Conservation (phyloP, 2,113 vertebrate genomes). For the Nyctibius bracteatus region DNA sequence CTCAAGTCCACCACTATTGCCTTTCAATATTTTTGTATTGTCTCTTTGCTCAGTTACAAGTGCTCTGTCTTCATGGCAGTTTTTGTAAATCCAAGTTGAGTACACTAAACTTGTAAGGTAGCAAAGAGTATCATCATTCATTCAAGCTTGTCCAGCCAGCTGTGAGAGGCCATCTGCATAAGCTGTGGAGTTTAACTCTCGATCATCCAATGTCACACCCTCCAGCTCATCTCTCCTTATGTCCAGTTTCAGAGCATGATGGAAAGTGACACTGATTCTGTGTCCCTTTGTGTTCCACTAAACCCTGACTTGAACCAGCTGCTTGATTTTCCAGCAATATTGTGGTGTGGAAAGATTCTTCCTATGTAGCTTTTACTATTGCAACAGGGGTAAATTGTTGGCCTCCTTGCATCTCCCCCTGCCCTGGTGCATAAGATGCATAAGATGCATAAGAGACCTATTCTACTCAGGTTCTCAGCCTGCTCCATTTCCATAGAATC, state of each 20-base stretch:
- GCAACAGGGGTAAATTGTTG: background rate
- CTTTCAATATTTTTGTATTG: background rate
- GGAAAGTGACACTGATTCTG: background rate
- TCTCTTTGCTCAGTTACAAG: background rate
- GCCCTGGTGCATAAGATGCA: fast-evolving
- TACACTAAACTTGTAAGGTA: background rate
- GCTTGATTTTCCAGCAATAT: background rate
- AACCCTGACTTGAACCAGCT: background rate
- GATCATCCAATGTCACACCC: background rate
- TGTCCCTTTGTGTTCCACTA: background rate
- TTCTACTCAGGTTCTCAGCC: background rate
- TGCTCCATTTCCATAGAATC: background rate
- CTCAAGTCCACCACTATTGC: background rate
- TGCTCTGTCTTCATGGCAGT: background rate
- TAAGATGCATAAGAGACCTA: no score
- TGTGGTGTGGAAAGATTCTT: background rate
- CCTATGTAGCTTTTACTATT: background rate
- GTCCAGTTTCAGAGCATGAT: background rate
- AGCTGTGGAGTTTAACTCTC: background rate
- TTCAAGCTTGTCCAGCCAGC: background rate
- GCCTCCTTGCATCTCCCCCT: fast-evolving
- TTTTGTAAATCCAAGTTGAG: background rate
- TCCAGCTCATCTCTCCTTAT: background rate
- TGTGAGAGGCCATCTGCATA: background rate
- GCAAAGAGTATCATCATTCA: background rate